Conservation (phyloP, 2,888 invertebrate species). For the Micoletzkya japonica region DNA sequence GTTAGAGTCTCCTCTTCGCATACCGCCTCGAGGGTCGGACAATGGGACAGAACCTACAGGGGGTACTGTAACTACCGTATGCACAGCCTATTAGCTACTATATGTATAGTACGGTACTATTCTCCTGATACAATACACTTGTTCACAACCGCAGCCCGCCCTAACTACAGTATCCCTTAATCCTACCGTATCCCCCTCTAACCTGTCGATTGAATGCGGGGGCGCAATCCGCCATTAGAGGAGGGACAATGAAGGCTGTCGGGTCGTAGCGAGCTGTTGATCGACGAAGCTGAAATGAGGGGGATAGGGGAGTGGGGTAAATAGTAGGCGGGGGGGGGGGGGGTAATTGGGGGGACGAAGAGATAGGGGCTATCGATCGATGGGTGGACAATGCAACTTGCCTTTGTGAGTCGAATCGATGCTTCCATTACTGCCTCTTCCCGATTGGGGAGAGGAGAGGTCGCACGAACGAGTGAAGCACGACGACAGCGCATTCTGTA, state of each 20-base stretch:
- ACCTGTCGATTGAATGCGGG: conserved; percentile 18
- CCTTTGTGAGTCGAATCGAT: conserved; percentile 13
- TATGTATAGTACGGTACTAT: no score
- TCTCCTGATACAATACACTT: no score
- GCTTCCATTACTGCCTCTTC: not conserved
- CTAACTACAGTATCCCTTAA: not conserved
- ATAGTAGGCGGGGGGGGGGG: no score
- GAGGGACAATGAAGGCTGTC: not conserved
- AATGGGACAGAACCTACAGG: conserved; percentile 20
- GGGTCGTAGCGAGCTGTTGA: conserved; percentile 14
- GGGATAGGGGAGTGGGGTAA: no score
- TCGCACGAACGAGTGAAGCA: conserved; percentile 21
- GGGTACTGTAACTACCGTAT: not conserved
- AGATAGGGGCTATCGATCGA: no score
- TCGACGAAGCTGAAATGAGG: not conserved
- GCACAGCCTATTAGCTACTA: no score
- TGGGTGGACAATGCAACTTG: no score
- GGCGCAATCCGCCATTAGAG: not conserved
- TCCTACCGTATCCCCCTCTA: not conserved
- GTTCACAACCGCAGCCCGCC: no score
- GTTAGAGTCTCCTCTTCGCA: not conserved
- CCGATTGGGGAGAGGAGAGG: conserved; percentile 20
- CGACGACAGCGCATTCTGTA: conserved; percentile 25
- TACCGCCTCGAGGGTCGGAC: not conserved
- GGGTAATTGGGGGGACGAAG: no score